These are phyloP conservation scores for Seriola aureovittata DNA, from an alignment of 2,113 vertebrate genomes.

Conservation along the genomic window DNA sequence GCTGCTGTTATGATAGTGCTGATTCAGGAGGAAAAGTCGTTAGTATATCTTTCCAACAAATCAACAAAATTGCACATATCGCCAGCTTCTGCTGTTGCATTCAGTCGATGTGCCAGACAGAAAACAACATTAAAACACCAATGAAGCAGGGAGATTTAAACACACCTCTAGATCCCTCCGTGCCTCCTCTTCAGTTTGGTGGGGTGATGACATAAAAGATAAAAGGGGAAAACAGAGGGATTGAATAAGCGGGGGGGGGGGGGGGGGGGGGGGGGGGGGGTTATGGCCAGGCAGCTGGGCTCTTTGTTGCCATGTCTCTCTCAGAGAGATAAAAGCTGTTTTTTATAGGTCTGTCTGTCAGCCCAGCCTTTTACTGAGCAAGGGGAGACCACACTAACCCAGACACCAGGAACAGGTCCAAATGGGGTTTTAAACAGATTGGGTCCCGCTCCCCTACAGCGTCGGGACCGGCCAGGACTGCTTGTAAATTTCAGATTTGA, in stretches of 20 bases:
- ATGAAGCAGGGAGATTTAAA: constrained; percentile 51
- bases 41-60: constrained; percentile 2
- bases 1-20: constrained; percentile 26
- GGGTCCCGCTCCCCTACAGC: constrained; percentile 15
- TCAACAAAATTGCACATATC: constrained; percentile 37
- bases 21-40: constrained; percentile 23
- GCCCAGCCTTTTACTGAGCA: constrained; percentile 63
- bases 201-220: constrained; percentile 77
- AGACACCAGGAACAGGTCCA: constrained; percentile 65
- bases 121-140: constrained; percentile 31
- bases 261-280: background rate
- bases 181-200: constrained; percentile 54
- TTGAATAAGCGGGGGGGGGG: background rate
- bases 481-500: constrained; percentile 46
- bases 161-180: constrained; percentile 43
- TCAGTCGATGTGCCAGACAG: constrained; percentile 24
- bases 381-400: constrained; percentile 45
- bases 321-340: constrained; percentile 80
- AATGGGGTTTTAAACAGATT: constrained; percentile 71
- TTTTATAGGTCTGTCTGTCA: constrained; percentile 79
- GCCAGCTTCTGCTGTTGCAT: constrained; percentile 2
- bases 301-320: constrained; percentile 80
- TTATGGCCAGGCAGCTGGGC: constrained; percentile 73
- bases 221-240: constrained; percentile 74
- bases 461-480: background rate